Evolutionary conservation across 53 echinoderm and acorn worm species (phyloP).

Genomic region (Crossaster papposus): DNA sequence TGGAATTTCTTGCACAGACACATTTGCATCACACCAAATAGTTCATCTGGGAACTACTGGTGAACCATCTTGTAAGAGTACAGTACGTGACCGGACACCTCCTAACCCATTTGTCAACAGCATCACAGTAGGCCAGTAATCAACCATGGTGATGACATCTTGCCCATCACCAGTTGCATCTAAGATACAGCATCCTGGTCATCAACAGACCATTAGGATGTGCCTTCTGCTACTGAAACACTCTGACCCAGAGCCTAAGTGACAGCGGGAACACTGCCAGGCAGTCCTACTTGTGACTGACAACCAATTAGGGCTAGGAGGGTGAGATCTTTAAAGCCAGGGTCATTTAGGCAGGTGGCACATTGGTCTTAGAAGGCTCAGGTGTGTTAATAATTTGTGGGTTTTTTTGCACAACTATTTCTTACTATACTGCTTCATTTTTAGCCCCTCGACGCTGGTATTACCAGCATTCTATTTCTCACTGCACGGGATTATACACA

Average conservation of each 20-base stretch:
- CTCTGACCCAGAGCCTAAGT: neutral
- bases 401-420: neutral
- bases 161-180: neutral
- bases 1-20: neutral
- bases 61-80: neutral
- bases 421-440: neutral
- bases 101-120: constrained; percentile 24
- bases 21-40: neutral
- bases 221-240: neutral
- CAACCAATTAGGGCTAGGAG: neutral
- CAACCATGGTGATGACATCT: neutral
- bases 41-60: neutral
- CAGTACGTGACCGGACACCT: neutral
- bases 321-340: neutral
- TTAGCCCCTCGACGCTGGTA: no score
- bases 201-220: neutral
- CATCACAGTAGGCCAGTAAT: constrained; percentile 3
- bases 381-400: neutral
- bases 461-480: no score
- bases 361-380: neutral
- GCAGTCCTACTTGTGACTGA: neutral
- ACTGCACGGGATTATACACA: no score
- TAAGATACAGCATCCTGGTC: neutral
- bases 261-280: neutral
- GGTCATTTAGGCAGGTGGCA: neutral